Conservation (phyloP, 2,797 vertebrate genomes). For the Macrochelys suwanniensis region DNA sequence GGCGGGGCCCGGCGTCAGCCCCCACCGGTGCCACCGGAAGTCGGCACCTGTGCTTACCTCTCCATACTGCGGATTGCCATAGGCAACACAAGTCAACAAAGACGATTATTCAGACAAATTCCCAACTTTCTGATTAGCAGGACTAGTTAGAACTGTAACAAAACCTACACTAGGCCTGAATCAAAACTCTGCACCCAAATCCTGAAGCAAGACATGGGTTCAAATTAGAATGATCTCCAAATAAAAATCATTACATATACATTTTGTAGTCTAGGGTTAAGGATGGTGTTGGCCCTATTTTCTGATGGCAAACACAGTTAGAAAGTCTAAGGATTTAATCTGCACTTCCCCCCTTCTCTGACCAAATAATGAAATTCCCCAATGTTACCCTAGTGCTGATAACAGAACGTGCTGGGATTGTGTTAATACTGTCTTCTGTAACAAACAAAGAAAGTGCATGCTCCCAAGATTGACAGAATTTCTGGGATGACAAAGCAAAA, state of each 20-base stretch:
- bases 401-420: slow-evolving; percentile 9
- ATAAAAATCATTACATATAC: slow-evolving; percentile 38
- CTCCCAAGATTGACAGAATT: neutral
- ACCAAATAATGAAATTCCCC: slow-evolving; percentile 50
- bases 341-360: slow-evolving; percentile 8
- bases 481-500: slow-evolving; percentile 46
- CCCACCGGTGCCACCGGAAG: too few species aligned
- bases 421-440: neutral
- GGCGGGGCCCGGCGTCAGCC: too few species aligned
- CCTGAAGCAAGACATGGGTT: slow-evolving; percentile 32
- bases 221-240: slow-evolving; percentile 28
- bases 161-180: neutral
- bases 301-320: slow-evolving; percentile 26
- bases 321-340: slow-evolving; percentile 43
- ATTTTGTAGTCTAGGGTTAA: slow-evolving; percentile 33
- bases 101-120: neutral
- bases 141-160: neutral
- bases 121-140: neutral
- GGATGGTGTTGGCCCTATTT: slow-evolving; percentile 59
- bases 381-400: neutral
- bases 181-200: neutral
- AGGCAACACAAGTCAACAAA: neutral
- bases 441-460: neutral
- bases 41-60: neutral
- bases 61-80: neutral